Percentiles rank a stretch among this genome's conserved stretches.
Evolutionary conservation across 1,140 invertebrate genomes (phyloP).

Genomic region (Aphis gossypii): DNA sequence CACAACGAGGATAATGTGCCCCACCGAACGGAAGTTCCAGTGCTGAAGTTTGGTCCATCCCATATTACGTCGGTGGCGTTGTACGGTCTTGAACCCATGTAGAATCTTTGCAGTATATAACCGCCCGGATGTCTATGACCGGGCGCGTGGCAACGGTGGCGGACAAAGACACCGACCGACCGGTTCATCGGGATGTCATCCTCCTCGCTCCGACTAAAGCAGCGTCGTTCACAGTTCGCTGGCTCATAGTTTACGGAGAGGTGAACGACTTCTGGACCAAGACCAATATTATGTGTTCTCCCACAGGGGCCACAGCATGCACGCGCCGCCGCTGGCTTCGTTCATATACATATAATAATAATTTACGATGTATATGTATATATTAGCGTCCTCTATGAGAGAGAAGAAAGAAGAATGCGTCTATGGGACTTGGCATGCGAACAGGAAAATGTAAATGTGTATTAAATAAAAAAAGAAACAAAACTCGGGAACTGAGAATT

Average conservation of each 20-base stretch:
- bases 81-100: conserved; percentile 54
- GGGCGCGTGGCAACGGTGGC: conserved; percentile 46
- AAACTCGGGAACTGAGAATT: too few species aligned
- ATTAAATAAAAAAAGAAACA: neutral
- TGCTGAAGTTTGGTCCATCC: conserved; percentile 10
- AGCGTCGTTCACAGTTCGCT: neutral
- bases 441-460: conserved; percentile 31
- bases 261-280: conserved; percentile 55
- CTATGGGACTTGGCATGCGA: conserved; percentile 29
- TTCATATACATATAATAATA: neutral
- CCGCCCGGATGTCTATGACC: conserved; percentile 54
- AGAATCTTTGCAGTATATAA: conserved; percentile 20
- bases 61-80: neutral
- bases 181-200: conserved; percentile 57
- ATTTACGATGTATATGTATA: neutral
- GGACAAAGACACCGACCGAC: conserved; percentile 52
- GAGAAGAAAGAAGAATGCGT: conserved; percentile 10
- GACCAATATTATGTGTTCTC: conserved; percentile 54
- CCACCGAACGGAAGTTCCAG: neutral
- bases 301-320: conserved; percentile 18
- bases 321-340: conserved; percentile 4
- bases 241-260: neutral
- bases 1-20: neutral
- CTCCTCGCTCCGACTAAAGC: neutral
- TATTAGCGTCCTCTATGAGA: conserved; percentile 3